A percentile compares a stretch with the other conserved stretches of the same genome.
Conservation (phyloP, 2,113 vertebrate genomes). For the Phoxinus phoxinus region DNA sequence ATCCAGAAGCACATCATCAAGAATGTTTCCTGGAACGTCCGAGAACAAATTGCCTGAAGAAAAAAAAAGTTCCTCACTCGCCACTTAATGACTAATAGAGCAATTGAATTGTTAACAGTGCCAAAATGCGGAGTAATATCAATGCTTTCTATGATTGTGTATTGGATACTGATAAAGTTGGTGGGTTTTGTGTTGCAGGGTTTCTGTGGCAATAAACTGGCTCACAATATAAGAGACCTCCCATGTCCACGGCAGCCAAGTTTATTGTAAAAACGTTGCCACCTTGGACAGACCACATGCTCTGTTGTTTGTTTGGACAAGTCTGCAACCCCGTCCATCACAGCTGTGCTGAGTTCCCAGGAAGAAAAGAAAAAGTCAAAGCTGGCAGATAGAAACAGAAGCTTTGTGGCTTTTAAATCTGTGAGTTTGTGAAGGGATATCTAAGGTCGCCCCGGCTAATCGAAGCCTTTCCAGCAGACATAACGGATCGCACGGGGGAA, state of each 20-base stretch:
- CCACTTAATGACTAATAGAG: not conserved
- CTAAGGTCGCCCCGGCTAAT: not conserved
- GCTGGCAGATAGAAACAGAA: constrained; percentile 58
- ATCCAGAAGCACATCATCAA: not conserved
- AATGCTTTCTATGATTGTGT: not conserved
- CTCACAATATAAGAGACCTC: constrained; percentile 39
- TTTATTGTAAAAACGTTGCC: constrained; percentile 74
- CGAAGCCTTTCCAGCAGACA: not conserved
- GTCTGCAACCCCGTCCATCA: constrained; percentile 63
- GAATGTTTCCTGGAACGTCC: constrained; percentile 16
- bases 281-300: constrained; percentile 69
- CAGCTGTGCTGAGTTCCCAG: constrained; percentile 42
- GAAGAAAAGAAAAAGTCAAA: constrained; percentile 63
- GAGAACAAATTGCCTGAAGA: not conserved
- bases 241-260: constrained; percentile 63
- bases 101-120: not conserved
- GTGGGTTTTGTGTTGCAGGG: constrained; percentile 63
- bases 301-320: constrained; percentile 76
- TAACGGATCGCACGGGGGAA: constrained; percentile 13
- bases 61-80: not conserved
- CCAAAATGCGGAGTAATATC: constrained; percentile 10
- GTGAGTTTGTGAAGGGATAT: not conserved
- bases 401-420: not conserved
- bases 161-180: not conserved
- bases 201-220: constrained; percentile 64